Conservation (phyloP, 2,797 vertebrate genomes). For the Fistularia commersonii region DNA sequence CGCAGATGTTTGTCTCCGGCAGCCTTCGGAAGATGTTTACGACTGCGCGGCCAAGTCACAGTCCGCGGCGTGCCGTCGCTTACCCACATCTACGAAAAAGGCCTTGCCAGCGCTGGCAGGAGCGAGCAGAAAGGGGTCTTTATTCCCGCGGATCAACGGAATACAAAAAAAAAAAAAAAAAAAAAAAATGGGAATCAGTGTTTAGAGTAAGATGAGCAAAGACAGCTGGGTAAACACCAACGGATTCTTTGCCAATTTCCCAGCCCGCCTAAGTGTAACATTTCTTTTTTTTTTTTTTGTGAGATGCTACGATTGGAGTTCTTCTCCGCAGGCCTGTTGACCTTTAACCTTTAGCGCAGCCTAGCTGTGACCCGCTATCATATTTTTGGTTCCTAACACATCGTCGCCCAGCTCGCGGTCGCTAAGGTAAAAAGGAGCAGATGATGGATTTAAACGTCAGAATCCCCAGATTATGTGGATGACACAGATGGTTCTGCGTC, state of each 20-base stretch:
- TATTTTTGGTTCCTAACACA: too few species aligned
- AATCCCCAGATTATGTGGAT: conserved; percentile 39
- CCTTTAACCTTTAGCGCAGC: too few species aligned
- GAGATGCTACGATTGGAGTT: conserved; percentile 28
- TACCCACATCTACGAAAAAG: too few species aligned
- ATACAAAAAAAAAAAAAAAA: conserved; percentile 3
- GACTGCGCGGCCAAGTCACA: too few species aligned
- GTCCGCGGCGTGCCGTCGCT: too few species aligned
- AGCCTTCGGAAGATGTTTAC: too few species aligned
- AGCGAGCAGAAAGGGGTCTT: conserved; percentile 8
- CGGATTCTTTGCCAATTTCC: conserved; percentile 40
- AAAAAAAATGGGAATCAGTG: conserved; percentile 11
- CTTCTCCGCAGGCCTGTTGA: conserved; percentile 28
- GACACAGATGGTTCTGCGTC: conserved; percentile 34
- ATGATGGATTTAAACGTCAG: conserved; percentile 17
- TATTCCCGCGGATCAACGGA: conserved; percentile 25
- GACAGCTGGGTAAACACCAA: conserved; percentile 23
- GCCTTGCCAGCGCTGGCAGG: conserved; percentile 2
- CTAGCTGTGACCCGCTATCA: too few species aligned
- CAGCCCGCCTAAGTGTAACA: conserved; percentile 38
- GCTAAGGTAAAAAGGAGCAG: conserved; percentile 26
- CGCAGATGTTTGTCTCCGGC: too few species aligned
- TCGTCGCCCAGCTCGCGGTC: too few species aligned
- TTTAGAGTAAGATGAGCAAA: conserved; percentile 20
- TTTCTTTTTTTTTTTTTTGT: conserved; percentile 37